Evolutionary conservation across 2,113 vertebrate genomes (phyloP).

Genomic region (Laticauda laticaudata): DNA sequence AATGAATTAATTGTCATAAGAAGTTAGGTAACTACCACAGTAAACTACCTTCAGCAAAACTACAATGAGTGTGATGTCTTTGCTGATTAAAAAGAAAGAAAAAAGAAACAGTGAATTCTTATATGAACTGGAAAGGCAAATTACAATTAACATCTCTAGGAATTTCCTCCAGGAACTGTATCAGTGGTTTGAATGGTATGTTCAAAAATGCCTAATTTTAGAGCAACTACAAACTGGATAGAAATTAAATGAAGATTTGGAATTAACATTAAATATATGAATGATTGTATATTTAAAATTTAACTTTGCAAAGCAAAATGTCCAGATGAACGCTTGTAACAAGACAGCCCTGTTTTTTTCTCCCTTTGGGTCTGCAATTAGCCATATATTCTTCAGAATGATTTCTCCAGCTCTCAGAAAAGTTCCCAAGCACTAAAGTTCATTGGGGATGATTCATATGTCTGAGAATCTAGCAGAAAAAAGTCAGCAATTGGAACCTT

Average conservation of each 20-base stretch:
- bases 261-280: not conserved
- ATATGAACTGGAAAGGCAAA: conserved; percentile 21
- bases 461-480: conserved; percentile 53
- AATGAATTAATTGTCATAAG: conserved; percentile 13
- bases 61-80: not conserved
- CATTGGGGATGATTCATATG: conserved; percentile 62
- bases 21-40: not conserved
- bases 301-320: not conserved
- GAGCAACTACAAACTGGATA: not conserved
- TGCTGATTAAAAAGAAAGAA: not conserved
- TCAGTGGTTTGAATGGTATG: not conserved
- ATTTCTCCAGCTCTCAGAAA: conserved; percentile 48
- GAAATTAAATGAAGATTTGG: not conserved
- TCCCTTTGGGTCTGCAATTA: conserved; percentile 27
- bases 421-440: conserved; percentile 36
- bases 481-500: conserved; percentile 60
- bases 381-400: conserved; percentile 35
- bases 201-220: conserved; percentile 1
- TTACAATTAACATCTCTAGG: not conserved
- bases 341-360: not conserved
- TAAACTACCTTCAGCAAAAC: not conserved
- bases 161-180: not conserved
- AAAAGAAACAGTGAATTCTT: not conserved
- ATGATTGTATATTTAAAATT: not conserved
- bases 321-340: not conserved